These are phyloP conservation scores for Pedionomus torquatus DNA, from an alignment of 2,113 vertebrate species.

Conservation along the genomic window DNA sequence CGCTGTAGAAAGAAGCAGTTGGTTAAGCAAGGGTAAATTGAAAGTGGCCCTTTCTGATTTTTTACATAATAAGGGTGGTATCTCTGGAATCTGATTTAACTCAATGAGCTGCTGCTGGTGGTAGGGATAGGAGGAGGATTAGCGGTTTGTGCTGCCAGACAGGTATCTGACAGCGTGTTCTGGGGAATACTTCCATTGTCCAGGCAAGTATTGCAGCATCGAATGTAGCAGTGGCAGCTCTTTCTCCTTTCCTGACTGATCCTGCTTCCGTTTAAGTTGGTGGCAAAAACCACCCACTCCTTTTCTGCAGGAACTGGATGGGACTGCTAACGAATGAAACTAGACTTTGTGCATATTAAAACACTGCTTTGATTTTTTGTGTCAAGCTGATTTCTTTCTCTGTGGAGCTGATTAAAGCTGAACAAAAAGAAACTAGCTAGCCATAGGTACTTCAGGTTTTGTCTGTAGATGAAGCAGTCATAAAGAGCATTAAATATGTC, in stretches of 20 bases:
- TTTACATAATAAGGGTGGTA: background rate
- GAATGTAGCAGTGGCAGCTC: conserved; percentile 33
- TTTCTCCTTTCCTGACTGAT: conserved; percentile 30
- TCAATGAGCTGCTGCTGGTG: background rate
- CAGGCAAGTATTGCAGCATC: conserved; percentile 21
- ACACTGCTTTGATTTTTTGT: background rate
- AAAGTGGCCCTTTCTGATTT: background rate
- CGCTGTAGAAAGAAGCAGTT: background rate
- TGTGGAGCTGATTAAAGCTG: conserved; percentile 28
- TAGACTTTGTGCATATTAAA: conserved; percentile 38
- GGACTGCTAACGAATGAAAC: conserved; percentile 26
- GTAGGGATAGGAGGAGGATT: background rate
- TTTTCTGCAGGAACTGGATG: conserved; percentile 22
- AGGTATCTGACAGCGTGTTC: conserved; percentile 1
- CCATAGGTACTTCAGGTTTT: background rate
- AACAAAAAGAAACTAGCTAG: conserved; percentile 19
- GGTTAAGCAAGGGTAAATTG: background rate
- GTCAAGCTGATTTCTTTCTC: background rate
- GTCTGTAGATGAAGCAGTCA: background rate
- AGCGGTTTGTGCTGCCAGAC: conserved; percentile 36
- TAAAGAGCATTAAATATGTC: background rate
- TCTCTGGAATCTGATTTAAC: background rate
- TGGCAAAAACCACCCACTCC: conserved; percentile 15
- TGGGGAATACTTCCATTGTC: conserved; percentile 57
- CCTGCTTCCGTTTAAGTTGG: conserved; percentile 20